phyloP scores from a whole-genome alignment of 2,888 invertebrate species.

The Hymenopus coronatus region DNA sequence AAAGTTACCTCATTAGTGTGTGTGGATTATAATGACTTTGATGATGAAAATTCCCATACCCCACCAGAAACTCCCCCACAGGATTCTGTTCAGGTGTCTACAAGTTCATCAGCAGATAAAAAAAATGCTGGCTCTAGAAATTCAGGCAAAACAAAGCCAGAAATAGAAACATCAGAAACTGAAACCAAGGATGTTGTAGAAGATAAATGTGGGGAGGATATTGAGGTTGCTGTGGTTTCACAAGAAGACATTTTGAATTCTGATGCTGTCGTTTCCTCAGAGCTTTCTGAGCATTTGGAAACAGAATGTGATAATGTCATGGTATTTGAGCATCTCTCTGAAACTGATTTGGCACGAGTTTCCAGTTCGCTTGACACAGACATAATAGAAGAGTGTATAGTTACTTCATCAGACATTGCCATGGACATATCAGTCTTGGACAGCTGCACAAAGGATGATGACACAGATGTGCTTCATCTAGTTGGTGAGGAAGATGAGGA shows the following conservation, averaged over 20 bases:
- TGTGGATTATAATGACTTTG: conserved; percentile 59
- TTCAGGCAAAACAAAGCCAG: background rate
- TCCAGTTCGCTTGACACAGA: conserved; percentile 60
- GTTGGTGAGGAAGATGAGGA: conserved; percentile 24
- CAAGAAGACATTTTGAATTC: conserved; percentile 5
- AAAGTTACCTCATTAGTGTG: conserved; percentile 55
- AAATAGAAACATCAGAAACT: background rate
- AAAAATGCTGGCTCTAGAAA: background rate
- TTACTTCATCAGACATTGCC: conserved; percentile 60
- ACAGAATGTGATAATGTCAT: conserved; percentile 26
- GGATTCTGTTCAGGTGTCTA: background rate
- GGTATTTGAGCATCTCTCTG: conserved; percentile 26
- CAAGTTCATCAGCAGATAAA: background rate
- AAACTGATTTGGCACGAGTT: conserved; percentile 20
- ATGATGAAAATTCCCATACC: conserved; percentile 55
- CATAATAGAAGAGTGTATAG: conserved; percentile 60
- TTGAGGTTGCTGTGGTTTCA: conserved; percentile 2
- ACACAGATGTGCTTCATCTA: conserved; percentile 5
- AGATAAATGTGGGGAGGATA: conserved; percentile 8
- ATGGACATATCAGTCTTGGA: conserved; percentile 14
- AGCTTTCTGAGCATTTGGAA: conserved; percentile 10
- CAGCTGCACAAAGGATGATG: conserved; percentile 11
- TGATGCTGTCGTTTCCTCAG: conserved; percentile 16
- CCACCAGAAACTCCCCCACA: conserved; percentile 44
- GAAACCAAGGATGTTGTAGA: background rate